Conservation (phyloP, 2,888 invertebrate species). For the Onchidella celtica region DNA sequence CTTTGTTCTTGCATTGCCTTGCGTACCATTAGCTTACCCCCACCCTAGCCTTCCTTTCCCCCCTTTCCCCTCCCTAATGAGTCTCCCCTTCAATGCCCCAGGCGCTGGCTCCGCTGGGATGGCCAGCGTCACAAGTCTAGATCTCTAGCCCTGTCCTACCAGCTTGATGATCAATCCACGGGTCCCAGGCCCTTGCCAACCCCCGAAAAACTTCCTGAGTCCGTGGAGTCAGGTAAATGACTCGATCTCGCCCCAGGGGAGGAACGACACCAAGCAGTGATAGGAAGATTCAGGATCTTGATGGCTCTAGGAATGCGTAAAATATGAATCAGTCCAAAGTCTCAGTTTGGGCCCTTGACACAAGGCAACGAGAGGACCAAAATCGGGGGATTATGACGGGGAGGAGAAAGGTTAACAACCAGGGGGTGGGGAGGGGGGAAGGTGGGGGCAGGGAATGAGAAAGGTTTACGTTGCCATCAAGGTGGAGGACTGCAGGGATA, state of each 20-base stretch:
- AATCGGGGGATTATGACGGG: neutral
- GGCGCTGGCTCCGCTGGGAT: too few relatives aligned
- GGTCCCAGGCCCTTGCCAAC: neutral
- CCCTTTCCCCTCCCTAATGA: neutral
- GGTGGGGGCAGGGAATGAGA: neutral
- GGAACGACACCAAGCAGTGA: neutral
- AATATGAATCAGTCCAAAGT: too few relatives aligned
- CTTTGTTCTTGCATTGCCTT: constrained; percentile 4
- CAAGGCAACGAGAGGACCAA: neutral
- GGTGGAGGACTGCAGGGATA: neutral
- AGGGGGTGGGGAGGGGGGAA: neutral
- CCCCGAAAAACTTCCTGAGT: neutral
- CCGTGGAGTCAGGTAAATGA: constrained; percentile 4
- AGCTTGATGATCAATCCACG: constrained; percentile 7
- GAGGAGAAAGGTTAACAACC: neutral
- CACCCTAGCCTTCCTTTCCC: neutral
- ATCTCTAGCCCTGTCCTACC: neutral
- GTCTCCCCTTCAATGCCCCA: neutral
- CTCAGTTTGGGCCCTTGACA: too few relatives aligned
- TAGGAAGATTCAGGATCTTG: neutral
- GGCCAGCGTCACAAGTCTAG: constrained; percentile 17
- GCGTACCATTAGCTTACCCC: too few relatives aligned
- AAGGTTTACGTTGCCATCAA: neutral
- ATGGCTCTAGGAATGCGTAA: neutral
- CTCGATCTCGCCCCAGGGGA: constrained; percentile 1